Evolutionary conservation across 2,888 invertebrate species (phyloP).

Genomic region (Nemotelus nigrinus): DNA sequence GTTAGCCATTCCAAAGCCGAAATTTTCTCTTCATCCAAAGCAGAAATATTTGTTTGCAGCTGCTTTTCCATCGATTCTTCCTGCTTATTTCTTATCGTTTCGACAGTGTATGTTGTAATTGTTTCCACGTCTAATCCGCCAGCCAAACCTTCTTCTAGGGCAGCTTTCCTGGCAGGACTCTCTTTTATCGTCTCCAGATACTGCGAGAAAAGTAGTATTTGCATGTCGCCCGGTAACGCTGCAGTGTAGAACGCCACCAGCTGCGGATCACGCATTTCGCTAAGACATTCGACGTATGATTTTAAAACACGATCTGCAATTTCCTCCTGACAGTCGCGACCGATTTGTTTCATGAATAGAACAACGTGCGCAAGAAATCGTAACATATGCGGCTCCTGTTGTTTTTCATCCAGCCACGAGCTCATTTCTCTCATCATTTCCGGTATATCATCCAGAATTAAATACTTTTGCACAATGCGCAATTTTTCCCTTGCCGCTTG

Average conservation of each 20-base stretch:
- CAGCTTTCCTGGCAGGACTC: conserved; percentile 68
- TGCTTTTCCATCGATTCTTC: conserved; percentile 56
- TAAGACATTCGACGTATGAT: conserved; percentile 76
- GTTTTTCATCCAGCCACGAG: conserved; percentile 69
- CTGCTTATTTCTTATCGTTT: conserved; percentile 72
- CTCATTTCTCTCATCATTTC: conserved; percentile 77
- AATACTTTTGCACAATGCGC: conserved; percentile 82
- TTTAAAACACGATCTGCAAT: conserved; percentile 80
- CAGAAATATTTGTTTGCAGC: conserved; percentile 69
- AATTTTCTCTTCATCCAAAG: conserved; percentile 77
- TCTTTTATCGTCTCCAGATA: conserved; percentile 76
- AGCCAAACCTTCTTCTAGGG: conserved; percentile 76
- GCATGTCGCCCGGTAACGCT: conserved; percentile 74
- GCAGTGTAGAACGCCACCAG: conserved; percentile 88
- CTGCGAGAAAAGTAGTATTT: conserved; percentile 73
- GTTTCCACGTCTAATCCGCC: conserved; percentile 84
- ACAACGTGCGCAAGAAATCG: conserved; percentile 88
- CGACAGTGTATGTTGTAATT: conserved; percentile 86
- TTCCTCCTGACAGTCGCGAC: conserved; percentile 75
- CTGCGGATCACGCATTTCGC: conserved; percentile 77
- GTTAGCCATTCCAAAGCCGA: conserved; percentile 87
- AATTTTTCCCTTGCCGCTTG: conserved; percentile 70
- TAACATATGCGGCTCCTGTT: conserved; percentile 63
- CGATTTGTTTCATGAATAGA: conserved; percentile 82
- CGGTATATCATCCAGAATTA: conserved; percentile 85